Evolutionary conservation across 2,888 invertebrate species (phyloP).

Genomic region (Papilio gigon): DNA sequence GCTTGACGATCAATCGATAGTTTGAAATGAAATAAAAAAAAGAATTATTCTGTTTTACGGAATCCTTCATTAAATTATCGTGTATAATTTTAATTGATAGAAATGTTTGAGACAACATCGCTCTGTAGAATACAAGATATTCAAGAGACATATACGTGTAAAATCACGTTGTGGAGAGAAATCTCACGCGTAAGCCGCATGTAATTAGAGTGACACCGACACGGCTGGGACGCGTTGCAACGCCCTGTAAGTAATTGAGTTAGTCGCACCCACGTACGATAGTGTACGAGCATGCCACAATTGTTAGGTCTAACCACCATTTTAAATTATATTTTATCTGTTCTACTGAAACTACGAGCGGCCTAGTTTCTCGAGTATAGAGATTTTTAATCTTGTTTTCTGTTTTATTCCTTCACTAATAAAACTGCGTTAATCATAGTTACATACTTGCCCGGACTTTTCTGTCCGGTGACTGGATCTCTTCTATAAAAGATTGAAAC

Average conservation of each 20-base stretch:
- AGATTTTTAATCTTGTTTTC: slow-evolving; percentile 5
- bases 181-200: slow-evolving; percentile 36
- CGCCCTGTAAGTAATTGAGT: slow-evolving; percentile 42
- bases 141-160: neutral
- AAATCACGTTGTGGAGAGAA: slow-evolving; percentile 27
- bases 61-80: neutral
- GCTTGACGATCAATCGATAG: neutral
- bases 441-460: neutral
- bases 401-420: neutral
- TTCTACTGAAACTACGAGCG: neutral
- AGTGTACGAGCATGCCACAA: neutral
- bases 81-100: neutral
- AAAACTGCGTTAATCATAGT: neutral
- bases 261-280: slow-evolving; percentile 28
- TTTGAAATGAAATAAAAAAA: neutral
- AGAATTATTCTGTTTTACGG: neutral
- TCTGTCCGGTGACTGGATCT: too few relatives aligned
- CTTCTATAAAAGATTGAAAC: too few relatives aligned
- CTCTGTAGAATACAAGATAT: neutral
- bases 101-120: neutral
- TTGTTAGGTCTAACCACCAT: slow-evolving; percentile 2
- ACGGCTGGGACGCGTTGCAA: slow-evolving; percentile 39
- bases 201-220: slow-evolving; percentile 43
- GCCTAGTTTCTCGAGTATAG: neutral
- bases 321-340: slow-evolving; percentile 13